Evolutionary conservation across 2,888 invertebrate species (phyloP).

Genomic region (Magallana nippona): DNA sequence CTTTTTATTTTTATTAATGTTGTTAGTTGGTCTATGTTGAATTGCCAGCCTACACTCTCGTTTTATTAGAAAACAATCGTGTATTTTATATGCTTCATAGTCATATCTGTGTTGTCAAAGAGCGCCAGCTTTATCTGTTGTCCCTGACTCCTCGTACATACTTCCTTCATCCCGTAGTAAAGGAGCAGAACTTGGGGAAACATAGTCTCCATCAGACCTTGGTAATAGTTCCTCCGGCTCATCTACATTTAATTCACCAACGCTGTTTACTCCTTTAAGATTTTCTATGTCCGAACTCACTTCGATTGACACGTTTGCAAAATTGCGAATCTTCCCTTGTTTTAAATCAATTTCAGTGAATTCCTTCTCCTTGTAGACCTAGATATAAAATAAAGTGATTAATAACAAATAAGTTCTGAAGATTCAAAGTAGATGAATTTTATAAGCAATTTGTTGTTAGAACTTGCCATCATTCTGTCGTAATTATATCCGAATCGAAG

Average conservation of each 20-base stretch:
- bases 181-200: no score
- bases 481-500: conserved; percentile 57
- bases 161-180: no score
- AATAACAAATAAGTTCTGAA: neutral
- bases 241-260: neutral
- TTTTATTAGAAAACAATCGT: no score
- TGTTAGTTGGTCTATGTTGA: no score
- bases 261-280: neutral
- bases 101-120: no score
- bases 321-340: neutral
- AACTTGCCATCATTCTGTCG: conserved; percentile 37
- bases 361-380: neutral
- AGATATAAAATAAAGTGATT: neutral
- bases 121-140: no score
- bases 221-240: no score
- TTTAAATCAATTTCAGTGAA: conserved; percentile 3
- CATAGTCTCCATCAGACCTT: no score
- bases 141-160: no score
- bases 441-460: neutral
- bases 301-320: neutral
- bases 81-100: no score
- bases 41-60: no score
- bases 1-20: no score
- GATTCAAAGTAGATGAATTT: neutral
- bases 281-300: neutral